phyloP scores from a whole-genome alignment of 2,113 vertebrate species.

The Lagopus muta region DNA sequence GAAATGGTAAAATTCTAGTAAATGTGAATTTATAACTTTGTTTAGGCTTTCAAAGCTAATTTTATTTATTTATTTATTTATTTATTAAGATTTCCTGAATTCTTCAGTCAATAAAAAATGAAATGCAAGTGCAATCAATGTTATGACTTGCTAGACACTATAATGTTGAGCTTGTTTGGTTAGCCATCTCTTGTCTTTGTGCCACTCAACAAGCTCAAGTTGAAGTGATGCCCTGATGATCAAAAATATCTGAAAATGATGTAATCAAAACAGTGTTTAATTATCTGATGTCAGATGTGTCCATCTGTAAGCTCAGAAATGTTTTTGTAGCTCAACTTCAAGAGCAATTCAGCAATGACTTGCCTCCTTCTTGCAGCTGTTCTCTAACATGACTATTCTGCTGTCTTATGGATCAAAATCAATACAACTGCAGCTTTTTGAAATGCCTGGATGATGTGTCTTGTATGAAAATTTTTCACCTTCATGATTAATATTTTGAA shows the following conservation, averaged over 20 bases:
- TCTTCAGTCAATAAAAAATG: background rate
- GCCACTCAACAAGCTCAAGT: background rate
- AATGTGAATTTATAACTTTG: background rate
- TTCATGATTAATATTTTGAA: background rate
- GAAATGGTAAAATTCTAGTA: constrained; percentile 1
- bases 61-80: background rate
- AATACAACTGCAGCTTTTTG: background rate
- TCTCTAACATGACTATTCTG: background rate
- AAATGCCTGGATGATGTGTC: background rate
- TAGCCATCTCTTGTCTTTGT: background rate
- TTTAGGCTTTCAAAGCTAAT: background rate
- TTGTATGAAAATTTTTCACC: background rate
- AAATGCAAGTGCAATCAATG: background rate
- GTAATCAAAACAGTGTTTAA: background rate
- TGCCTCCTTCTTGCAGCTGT: accelerated
- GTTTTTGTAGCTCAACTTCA: background rate
- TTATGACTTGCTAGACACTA: accelerated
- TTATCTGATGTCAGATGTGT: background rate
- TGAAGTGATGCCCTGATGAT: background rate
- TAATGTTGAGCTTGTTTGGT: accelerated
- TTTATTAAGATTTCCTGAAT: background rate
- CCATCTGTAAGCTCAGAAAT: background rate
- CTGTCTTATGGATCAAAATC: background rate
- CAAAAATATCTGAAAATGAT: background rate
- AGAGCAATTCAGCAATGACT: accelerated